These are phyloP conservation scores for Remorina albescens DNA, from an alignment of 2,797 vertebrate species.

Conservation along the genomic window DNA sequence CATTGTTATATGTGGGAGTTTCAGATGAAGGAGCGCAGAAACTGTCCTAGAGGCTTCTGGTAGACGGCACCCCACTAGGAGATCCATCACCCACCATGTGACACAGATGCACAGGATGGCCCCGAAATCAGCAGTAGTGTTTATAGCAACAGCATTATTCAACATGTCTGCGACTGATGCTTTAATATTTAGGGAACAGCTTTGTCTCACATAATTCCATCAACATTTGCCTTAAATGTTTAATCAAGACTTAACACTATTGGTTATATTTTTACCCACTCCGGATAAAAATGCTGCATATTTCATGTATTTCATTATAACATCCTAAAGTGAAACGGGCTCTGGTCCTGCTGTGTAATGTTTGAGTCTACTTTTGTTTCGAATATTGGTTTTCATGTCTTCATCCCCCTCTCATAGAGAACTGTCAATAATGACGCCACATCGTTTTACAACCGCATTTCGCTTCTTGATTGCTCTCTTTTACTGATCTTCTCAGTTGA, in stretches of 20 bases:
- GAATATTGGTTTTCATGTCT: too few species aligned
- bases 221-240: background rate
- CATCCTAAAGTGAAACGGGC: too few species aligned
- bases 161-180: too few species aligned
- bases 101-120: background rate
- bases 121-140: background rate
- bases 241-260: background rate
- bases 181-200: background rate
- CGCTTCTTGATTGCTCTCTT: background rate
- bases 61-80: background rate
- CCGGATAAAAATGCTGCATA: background rate
- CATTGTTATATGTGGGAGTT: background rate
- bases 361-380: background rate
- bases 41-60: background rate
- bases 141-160: constrained; percentile 7
- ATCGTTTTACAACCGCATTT: background rate
- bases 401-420: background rate
- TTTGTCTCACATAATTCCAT: background rate
- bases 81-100: too few species aligned
- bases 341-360: background rate
- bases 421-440: background rate
- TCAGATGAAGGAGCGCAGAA: background rate
- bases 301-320: background rate
- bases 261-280: background rate
- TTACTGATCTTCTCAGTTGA: background rate